Evolutionary conservation across 2,797 vertebrate species (phyloP).

Genomic region (Galagoides demidoff): DNA sequence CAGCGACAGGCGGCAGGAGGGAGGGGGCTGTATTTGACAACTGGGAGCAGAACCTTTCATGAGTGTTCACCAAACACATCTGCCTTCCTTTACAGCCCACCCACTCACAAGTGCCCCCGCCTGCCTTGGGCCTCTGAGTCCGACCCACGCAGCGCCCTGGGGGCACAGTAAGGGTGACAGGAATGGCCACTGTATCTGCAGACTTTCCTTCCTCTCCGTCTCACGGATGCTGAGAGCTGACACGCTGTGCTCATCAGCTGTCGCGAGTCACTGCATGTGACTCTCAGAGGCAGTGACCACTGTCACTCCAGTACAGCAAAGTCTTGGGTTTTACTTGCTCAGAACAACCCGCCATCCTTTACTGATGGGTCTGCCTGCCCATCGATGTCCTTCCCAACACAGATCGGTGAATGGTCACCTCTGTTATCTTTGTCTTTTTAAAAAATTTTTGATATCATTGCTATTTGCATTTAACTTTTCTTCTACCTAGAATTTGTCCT

Average conservation of each 20-base stretch:
- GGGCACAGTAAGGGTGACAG: too few species aligned
- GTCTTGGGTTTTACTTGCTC: not conserved
- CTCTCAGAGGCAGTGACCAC: not conserved
- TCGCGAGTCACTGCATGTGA: fast-evolving
- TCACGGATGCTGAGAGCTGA: not conserved
- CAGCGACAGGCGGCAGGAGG: not conserved
- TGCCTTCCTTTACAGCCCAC: not conserved
- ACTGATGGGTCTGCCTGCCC: not conserved
- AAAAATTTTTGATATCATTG: not conserved
- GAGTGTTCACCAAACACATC: not conserved
- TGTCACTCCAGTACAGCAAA: not conserved
- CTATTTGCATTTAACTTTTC: not conserved
- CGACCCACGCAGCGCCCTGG: too few species aligned
- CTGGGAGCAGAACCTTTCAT: not conserved
- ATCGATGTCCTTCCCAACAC: not conserved
- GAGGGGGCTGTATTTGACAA: fast-evolving
- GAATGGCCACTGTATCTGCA: too few species aligned
- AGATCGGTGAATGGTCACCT: fast-evolving
- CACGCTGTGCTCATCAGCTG: fast-evolving
- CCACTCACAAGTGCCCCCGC: not conserved
- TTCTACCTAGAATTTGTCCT: not conserved
- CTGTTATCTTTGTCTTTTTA: not conserved
- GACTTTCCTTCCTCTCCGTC: not conserved
- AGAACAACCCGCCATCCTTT: too few species aligned
- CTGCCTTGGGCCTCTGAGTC: not conserved